Evolutionary conservation across 2,113 vertebrate species (phyloP).

Genomic region (Lontra canadensis): DNA sequence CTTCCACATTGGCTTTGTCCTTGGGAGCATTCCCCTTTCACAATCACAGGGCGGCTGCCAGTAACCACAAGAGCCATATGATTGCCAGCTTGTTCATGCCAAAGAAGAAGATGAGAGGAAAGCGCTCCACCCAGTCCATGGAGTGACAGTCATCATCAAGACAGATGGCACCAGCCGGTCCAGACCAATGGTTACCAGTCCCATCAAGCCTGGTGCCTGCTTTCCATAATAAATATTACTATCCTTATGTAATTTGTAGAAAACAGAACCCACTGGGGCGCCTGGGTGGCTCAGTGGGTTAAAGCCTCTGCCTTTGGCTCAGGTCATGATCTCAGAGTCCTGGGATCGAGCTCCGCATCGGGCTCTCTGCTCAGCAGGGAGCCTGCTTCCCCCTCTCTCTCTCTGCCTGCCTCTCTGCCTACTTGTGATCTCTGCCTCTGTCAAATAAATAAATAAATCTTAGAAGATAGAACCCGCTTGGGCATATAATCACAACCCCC

Average conservation of each 20-base stretch:
- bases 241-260: background rate
- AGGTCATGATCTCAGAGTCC: too few relatives aligned
- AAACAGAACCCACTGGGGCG: background rate
- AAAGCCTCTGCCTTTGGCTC: too few relatives aligned
- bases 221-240: background rate
- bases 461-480: background rate
- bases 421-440: too few relatives aligned
- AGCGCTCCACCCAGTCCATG: background rate
- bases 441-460: too few relatives aligned
- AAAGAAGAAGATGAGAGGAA: background rate
- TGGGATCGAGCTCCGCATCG: too few relatives aligned
- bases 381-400: too few relatives aligned
- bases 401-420: too few relatives aligned
- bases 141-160: too few relatives aligned
- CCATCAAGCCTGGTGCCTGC: too few relatives aligned
- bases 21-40: background rate
- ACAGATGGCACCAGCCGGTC: background rate
- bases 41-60: background rate
- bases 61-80: background rate
- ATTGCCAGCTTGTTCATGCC: background rate
- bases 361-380: too few relatives aligned
- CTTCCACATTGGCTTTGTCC: background rate
- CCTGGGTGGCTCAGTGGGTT: too few relatives aligned
- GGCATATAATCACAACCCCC: background rate
- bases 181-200: background rate